These are phyloP conservation scores for Decapterus maruadsi DNA, from an alignment of 2,797 vertebrate species.

Conservation along the genomic window DNA sequence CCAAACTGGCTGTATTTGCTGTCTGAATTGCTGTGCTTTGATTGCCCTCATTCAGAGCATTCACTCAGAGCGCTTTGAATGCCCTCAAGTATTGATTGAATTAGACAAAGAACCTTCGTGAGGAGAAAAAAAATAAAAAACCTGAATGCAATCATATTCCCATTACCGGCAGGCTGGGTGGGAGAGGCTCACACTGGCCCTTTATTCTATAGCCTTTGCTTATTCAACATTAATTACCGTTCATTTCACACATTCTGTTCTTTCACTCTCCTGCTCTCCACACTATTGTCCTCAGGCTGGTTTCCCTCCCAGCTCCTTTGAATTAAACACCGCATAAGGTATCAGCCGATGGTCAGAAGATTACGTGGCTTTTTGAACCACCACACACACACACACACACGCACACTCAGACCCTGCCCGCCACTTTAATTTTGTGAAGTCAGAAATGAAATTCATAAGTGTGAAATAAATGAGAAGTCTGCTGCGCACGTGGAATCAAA, in stretches of 20 bases:
- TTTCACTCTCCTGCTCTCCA: constrained; percentile 27
- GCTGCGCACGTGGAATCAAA: constrained; percentile 53
- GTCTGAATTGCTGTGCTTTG: constrained; percentile 75
- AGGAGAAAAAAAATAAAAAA: constrained; percentile 63
- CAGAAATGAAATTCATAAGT: constrained; percentile 36
- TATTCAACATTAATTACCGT: constrained; percentile 83
- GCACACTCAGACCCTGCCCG: too few relatives aligned
- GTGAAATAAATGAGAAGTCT: constrained; percentile 51
- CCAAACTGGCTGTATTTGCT: constrained; percentile 67
- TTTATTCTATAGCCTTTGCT: constrained; percentile 67
- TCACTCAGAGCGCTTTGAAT: constrained; percentile 77
- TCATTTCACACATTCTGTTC: constrained; percentile 77
- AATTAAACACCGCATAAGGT: constrained; percentile 54
- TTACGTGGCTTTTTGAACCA: constrained; percentile 46
- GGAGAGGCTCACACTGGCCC: constrained; percentile 63
- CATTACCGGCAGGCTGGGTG: constrained; percentile 78
- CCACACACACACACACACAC: not conserved
- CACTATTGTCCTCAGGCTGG: constrained; percentile 32
- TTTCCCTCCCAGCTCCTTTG: constrained; percentile 38
- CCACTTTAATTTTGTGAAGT: constrained; percentile 40
- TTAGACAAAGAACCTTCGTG: constrained; percentile 81
- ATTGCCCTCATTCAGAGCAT: constrained; percentile 78
- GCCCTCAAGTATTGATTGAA: constrained; percentile 81
- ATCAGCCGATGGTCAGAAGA: constrained; percentile 43
- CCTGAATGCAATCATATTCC: constrained; percentile 85